Percentiles rank a stretch among this genome's conserved stretches.
phyloP scores from a whole-genome alignment of 2,113 vertebrate genomes.

The Genyomyrus donnyi region DNA sequence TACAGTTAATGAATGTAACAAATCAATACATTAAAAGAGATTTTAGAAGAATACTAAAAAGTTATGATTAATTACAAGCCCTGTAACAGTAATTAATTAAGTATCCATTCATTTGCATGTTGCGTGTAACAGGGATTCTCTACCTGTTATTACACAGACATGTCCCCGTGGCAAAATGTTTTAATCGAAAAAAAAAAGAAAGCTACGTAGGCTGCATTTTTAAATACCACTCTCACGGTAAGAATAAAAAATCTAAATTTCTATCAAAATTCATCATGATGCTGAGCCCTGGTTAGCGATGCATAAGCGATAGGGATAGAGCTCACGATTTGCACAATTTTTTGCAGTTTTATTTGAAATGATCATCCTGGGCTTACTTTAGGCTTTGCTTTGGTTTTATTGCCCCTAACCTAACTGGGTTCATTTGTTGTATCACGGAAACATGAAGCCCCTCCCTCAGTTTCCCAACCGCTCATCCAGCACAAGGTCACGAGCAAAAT shows the following conservation, averaged over 20 bases:
- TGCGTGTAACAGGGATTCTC: not conserved
- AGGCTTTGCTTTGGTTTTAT: not conserved
- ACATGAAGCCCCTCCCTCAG: not conserved
- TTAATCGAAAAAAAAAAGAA: not conserved
- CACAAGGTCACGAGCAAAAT: not conserved
- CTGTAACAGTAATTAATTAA: not conserved
- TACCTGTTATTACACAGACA: not conserved
- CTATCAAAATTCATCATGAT: not conserved
- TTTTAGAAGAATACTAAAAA: not conserved
- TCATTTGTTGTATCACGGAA: not conserved
- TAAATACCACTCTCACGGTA: not conserved
- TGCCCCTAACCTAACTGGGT: not conserved
- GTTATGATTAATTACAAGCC: not conserved
- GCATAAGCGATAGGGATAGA: not conserved
- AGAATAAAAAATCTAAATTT: not conserved
- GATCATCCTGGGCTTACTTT: not conserved
- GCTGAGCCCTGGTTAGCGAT: not conserved
- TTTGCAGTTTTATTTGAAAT: not conserved
- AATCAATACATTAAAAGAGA: not conserved
- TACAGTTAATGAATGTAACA: too few species aligned
- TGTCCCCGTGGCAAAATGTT: not conserved
- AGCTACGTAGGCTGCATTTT: not conserved
- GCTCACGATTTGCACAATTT: not conserved
- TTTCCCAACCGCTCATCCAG: not conserved
- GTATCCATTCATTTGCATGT: not conserved